phyloP scores from a whole-genome alignment of 2,888 invertebrate species.

The Ophioninae sp. region DNA sequence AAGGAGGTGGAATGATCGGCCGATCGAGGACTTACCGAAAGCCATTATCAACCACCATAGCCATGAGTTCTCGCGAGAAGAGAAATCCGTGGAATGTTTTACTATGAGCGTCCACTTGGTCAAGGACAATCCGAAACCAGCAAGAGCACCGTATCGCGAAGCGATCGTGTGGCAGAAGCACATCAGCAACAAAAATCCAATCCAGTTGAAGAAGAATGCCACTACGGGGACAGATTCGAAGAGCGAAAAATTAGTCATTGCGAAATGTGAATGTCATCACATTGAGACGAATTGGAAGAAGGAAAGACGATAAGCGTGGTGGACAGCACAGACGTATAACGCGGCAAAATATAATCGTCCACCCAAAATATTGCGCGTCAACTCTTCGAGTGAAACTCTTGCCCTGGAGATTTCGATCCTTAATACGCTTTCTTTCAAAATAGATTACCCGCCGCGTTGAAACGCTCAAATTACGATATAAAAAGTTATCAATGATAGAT shows the following conservation, averaged over 20 bases:
- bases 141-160: constrained; percentile 94
- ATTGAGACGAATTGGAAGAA: neutral
- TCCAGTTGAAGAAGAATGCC: constrained; percentile 97
- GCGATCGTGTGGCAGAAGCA: constrained; percentile 97
- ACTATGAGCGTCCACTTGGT: constrained; percentile 98
- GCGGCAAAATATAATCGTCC: no score
- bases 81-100: constrained; percentile 93
- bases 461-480: neutral
- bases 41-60: constrained; percentile 96
- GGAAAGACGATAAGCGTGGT: neutral
- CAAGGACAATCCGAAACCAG: constrained; percentile 95
- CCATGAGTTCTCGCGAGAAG: constrained; percentile 94
- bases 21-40: constrained; percentile 84
- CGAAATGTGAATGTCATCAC: neutral
- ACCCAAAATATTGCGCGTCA: no score
- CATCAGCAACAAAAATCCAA: constrained; percentile 94
- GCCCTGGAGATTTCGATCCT: neutral
- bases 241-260: constrained; percentile 54
- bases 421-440: neutral
- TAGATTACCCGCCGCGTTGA: neutral
- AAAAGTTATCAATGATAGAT: neutral
- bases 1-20: neutral
- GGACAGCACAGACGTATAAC: neutral
- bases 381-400: neutral
- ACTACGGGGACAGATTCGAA: constrained; percentile 83